Base-by-base conservation (phyloP, 2,797 vertebrate species). In the Necrosyrtes monachus region DNA sequence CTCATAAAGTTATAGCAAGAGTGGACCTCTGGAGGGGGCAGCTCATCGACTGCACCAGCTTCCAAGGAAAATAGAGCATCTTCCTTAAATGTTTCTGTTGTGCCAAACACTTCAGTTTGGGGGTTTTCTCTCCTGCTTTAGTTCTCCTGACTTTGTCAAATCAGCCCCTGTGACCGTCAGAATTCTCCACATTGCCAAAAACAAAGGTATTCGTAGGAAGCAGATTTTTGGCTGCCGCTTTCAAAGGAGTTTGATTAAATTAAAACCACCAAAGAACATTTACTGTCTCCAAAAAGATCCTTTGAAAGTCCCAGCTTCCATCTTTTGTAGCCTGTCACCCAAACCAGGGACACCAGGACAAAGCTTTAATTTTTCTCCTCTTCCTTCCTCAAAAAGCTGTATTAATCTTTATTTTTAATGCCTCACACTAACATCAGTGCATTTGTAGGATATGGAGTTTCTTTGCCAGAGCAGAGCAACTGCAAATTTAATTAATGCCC, bases 191-290 rank as follows among this genome's bases (percentile, higher is more conserved):
- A 75, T 94, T 57, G 56, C 90, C 89, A 83, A 94, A 94, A 91
- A 50, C 92, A 82, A 94, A 77, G 64, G 28, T 51, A 72, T 89
- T 93, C 7, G 9, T 75, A 76, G 51, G 79, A 94, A 85, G 69
- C 46, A 57, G 87, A 90, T 76, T 80, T 95, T 96, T 97, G 84
- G 92, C 88, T 91, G 65, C 60, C 0, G 0, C 57, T 89, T 96
- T 94, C 91, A 93, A 96, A 88, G 62, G 78, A 92, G 18, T 16
- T 81, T 77, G 54, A 89, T 72, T 53, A 94, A 95, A 95, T 91
- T 93, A 77, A 94, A 92, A 85, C 84, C 84, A 87, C 68, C 68
- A 75, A 94, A 92, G 87, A 60, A 35, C 46, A 78, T 78, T 77
- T 75, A 43, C 37, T 62, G n/a, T 78, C 68, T 90, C 81, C 68